Base-by-base conservation (phyloP, 1,140 invertebrate species). In the Musca domestica region DNA sequence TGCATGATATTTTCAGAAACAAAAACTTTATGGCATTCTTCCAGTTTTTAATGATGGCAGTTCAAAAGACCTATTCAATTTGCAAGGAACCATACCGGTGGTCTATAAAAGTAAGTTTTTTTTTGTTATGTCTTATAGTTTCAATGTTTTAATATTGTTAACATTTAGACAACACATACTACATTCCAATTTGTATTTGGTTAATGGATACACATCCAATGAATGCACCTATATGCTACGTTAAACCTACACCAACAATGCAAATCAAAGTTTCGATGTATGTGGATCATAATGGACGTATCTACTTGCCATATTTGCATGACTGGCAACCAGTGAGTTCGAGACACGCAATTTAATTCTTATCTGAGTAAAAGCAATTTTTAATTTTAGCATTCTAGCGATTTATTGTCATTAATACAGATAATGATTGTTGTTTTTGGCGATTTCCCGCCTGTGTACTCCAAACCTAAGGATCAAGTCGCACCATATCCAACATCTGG, bases 161-260 rank as follows among this genome's bases (percentile, higher is more conserved):
- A 67, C 46, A 69, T 70, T 69, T 68, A 92, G 93, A 91, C 67
- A 88, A 85, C 64, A 87, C 83, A 17, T 99, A 99, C 83, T 96
- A 99, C 84, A 99, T 99, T 83, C 98, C 98, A 46, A 89, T 99
- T 25, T 92, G 91, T 81, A 91, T 99, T 74, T 99, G 95, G 94
- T 77, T 99, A 27, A 90, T 97, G 88, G 95, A 99, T 77, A 98
- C 95, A 25, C 95, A 99, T 87, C 98, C 98, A 1, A 89, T 94
- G 77, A 93, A 97, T 84, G 93, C 96, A 19, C 98, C 98, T n/a
- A 92, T 98, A 82, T 98, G 96, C 78, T 99, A 93, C 83, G 98
- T 99, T 0, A 94, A 90, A 83, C 98, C 98, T 47, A 99, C 98
- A 5, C 68, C 88, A 64, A 93, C 94, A 70, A 99, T 99, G 98